phyloP scores from a whole-genome alignment of 2,797 vertebrate species.

The Macropodus opercularis region DNA sequence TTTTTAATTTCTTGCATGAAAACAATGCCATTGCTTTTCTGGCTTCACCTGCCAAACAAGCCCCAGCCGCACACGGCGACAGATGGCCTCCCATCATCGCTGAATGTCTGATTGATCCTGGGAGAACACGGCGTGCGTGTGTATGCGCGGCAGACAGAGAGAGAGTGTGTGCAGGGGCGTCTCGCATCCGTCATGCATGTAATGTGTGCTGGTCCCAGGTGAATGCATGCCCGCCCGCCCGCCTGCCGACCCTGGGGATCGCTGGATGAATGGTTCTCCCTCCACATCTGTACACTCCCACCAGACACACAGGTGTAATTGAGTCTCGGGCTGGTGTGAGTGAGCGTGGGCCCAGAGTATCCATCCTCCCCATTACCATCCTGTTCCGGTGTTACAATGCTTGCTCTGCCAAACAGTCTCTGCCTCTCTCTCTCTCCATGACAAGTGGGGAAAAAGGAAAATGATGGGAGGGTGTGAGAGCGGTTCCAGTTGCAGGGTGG shows the following conservation, averaged over 20 bases:
- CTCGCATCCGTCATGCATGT: conserved; percentile 77
- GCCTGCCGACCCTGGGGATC: conserved; percentile 67
- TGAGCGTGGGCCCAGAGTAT: conserved; percentile 61
- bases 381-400: conserved; percentile 51
- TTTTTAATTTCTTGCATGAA: conserved; percentile 82
- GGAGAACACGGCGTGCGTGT: conserved; percentile 40
- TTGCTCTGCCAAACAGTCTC: conserved; percentile 23
- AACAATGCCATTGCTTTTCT: conserved; percentile 86
- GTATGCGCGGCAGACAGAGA: conserved; percentile 15
- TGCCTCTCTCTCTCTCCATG: conserved; percentile 18
- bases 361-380: conserved; percentile 74
- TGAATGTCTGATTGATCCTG: conserved; percentile 87
- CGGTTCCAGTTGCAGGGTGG: conserved; percentile 66
- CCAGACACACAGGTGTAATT: conserved; percentile 76
- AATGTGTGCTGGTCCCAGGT: conserved; percentile 76
- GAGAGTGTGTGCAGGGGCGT: conserved; percentile 37
- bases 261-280: conserved; percentile 75
- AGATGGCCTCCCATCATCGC: conserved; percentile 85
- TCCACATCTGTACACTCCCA: conserved; percentile 76
- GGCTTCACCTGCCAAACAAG: conserved; percentile 82
- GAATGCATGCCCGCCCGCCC: conserved; percentile 60
- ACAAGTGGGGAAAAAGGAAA: conserved; percentile 57
- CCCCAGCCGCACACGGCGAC: conserved; percentile 77
- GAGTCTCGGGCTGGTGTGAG: conserved; percentile 73
- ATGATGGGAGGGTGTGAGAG: conserved; percentile 48